Evolutionary conservation across 2,113 vertebrate species (phyloP).

Genomic region (Balaeniceps rex): DNA sequence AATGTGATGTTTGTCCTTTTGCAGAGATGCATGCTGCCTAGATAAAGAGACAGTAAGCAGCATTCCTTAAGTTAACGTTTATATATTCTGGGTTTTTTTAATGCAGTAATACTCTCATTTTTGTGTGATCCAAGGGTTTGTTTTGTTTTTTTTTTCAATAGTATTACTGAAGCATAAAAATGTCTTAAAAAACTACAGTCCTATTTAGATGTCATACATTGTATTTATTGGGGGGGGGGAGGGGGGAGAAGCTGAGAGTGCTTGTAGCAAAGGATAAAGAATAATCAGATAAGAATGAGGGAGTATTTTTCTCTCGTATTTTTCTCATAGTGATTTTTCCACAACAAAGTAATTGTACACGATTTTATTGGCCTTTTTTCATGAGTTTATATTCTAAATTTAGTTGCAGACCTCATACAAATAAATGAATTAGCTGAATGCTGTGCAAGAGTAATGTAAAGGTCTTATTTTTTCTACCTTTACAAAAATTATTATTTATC

Average conservation of each 20-base stretch:
- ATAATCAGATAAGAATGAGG: background rate
- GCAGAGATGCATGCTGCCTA: background rate
- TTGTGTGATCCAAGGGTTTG: background rate
- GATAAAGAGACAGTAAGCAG: background rate
- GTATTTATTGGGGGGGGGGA: background rate
- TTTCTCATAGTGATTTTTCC: background rate
- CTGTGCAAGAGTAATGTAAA: background rate
- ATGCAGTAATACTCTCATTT: background rate
- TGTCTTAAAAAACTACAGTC: background rate
- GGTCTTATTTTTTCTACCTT: background rate
- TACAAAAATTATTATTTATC: background rate
- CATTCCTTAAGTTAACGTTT: background rate
- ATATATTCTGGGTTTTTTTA: background rate
- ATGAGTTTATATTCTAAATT: background rate
- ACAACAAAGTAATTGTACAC: background rate
- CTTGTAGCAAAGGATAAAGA: background rate
- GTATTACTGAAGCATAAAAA: background rate
- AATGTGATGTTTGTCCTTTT: background rate
- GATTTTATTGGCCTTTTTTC: background rate
- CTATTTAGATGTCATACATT: background rate
- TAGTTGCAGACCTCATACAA: background rate
- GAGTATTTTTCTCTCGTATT: background rate
- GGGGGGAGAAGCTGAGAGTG: background rate
- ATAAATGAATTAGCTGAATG: background rate
- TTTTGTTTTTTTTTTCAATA: background rate